Conservation (phyloP, 2,888 invertebrate species). For the Bimastos eiseni region DNA sequence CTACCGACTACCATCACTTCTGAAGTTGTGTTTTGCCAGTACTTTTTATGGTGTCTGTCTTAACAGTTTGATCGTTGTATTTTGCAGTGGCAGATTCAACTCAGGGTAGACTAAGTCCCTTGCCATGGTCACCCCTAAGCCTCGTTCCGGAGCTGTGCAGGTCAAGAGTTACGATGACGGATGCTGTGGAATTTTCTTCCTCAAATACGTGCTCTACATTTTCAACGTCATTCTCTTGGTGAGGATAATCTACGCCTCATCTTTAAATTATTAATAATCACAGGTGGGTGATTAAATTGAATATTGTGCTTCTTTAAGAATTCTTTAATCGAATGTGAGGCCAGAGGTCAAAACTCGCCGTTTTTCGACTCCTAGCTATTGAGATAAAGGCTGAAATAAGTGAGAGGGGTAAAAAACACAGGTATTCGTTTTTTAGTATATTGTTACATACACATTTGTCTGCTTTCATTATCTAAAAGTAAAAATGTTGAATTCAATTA, state of each 20-base stretch:
- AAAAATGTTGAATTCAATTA: too few species aligned
- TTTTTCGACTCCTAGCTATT: too few species aligned
- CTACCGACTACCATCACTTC: background rate
- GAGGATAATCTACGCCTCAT: slow-evolving; percentile 64
- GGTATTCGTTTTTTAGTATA: too few species aligned
- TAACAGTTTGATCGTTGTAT: background rate
- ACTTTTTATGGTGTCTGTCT: background rate
- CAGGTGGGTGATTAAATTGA: background rate
- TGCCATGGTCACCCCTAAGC: slow-evolving; percentile 20
- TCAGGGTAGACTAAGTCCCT: slow-evolving; percentile 1
- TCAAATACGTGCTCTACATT: slow-evolving; percentile 79
- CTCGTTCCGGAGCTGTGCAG: slow-evolving; percentile 33
- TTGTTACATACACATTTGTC: too few species aligned
- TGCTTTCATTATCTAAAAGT: too few species aligned
- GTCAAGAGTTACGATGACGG: slow-evolving; percentile 66
- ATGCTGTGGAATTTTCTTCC: slow-evolving; percentile 78
- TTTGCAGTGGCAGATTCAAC: background rate
- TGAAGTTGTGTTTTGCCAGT: background rate
- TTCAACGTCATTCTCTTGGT: slow-evolving; percentile 83
- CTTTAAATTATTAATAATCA: background rate
- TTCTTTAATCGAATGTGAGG: background rate
- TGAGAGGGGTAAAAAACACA: too few species aligned
- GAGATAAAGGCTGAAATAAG: too few species aligned
- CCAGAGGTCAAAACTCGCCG: too few species aligned
- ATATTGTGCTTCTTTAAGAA: background rate